Conservation (phyloP, 1,140 invertebrate genomes). For the Zelostemma sp. region DNA sequence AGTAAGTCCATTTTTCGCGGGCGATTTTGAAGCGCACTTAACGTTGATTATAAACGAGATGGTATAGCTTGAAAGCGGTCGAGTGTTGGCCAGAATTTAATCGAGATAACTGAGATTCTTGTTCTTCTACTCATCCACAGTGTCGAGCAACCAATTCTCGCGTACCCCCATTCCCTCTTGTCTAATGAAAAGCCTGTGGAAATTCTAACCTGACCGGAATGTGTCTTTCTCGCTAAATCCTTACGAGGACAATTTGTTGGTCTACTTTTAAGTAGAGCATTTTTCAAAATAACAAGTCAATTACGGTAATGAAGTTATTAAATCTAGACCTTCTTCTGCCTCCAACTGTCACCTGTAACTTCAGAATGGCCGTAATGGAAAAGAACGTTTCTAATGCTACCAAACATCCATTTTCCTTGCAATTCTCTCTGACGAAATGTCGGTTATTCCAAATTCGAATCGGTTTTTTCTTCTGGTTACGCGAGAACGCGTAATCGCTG, state of each 20-base stretch:
- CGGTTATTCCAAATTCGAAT: no score
- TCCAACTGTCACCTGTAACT: no score
- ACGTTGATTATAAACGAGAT: conserved; percentile 3
- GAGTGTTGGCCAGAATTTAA: conserved; percentile 27
- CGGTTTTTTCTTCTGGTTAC: no score
- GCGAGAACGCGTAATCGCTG: not conserved
- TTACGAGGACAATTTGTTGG: not conserved
- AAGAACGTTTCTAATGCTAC: no score
- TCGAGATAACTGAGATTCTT: conserved; percentile 56
- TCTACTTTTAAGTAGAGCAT: no score
- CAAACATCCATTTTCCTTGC: no score
- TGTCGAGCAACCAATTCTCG: conserved; percentile 47
- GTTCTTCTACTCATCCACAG: conserved; percentile 21
- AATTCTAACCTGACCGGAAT: conserved; percentile 34
- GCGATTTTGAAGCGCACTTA: not conserved
- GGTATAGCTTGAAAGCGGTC: not conserved
- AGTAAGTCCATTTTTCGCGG: no score
- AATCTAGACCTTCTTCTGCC: no score
- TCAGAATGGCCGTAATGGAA: no score
- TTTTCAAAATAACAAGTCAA: no score
- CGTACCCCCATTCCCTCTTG: conserved; percentile 49
- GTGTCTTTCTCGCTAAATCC: not conserved
- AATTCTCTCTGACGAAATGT: not conserved
- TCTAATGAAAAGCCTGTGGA: conserved; percentile 48
- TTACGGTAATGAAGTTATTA: no score